phyloP scores from a whole-genome alignment of 2,113 vertebrate species.

The Procavia capensis region DNA sequence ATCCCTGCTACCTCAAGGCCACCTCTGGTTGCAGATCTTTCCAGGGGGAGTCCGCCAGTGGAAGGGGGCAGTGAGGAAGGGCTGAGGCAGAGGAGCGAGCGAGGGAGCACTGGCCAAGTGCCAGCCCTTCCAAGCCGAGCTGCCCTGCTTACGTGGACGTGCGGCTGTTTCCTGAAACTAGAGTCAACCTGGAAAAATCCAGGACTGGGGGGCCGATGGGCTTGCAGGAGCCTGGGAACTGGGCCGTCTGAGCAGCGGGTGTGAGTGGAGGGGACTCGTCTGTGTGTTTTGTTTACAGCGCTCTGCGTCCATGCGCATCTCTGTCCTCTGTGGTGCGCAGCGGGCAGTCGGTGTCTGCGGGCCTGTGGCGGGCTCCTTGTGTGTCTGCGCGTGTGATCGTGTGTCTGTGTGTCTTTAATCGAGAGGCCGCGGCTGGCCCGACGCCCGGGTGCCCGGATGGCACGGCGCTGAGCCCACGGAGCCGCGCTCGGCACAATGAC shows the following conservation, averaged over 20 bases:
- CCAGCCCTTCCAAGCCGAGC: conserved; percentile 18
- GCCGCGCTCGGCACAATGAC: neutral
- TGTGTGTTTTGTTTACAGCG: neutral
- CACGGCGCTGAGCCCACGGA: conserved; percentile 10
- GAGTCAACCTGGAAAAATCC: conserved; percentile 63
- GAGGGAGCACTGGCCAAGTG: neutral
- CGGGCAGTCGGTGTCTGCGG: neutral
- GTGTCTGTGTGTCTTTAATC: conserved; percentile 48
- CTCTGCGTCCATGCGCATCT: neutral
- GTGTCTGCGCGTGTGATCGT: neutral
- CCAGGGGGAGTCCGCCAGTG: neutral
- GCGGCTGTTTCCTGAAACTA: conserved; percentile 69
- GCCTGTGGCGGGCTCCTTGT: neutral
- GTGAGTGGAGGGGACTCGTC: neutral
- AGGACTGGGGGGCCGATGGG: neutral
- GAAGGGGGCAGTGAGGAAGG: conserved; percentile 39
- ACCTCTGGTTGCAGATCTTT: neutral
- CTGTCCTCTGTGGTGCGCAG: neutral
- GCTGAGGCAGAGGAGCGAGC: neutral
- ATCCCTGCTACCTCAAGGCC: neutral
- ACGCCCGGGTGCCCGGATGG: conserved; percentile 58
- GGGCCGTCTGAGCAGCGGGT: neutral
- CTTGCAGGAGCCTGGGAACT: neutral
- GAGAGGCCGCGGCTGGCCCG: neutral
- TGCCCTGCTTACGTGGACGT: neutral